Evolutionary conservation across 2,113 vertebrate species (phyloP).

Genomic region (Platysteira castanea): DNA sequence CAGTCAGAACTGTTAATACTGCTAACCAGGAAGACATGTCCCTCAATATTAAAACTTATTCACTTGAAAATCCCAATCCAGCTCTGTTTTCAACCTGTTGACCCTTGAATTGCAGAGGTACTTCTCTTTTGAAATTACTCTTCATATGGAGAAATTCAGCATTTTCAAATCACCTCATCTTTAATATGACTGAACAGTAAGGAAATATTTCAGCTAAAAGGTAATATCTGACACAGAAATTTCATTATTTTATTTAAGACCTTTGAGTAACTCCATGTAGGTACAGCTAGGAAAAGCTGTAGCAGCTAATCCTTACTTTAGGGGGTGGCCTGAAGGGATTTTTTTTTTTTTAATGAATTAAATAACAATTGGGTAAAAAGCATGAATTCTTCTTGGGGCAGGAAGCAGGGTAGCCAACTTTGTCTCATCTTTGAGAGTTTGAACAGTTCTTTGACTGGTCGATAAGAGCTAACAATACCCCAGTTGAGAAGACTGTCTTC

Average conservation of each 20-base stretch:
- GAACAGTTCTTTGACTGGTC: background rate
- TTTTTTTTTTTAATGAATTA: background rate
- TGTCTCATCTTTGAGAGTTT: background rate
- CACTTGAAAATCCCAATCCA: background rate
- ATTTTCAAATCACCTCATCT: background rate
- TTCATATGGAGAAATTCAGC: background rate
- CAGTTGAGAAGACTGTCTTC: rapidly evolving
- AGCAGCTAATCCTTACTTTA: background rate
- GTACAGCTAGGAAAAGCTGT: background rate
- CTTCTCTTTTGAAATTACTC: background rate
- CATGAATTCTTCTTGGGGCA: background rate
- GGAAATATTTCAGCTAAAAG: background rate
- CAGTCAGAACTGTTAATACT: background rate
- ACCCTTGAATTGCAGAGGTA: background rate
- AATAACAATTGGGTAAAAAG: background rate
- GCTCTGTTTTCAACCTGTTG: background rate
- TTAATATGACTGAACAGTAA: background rate
- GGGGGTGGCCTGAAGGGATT: background rate
- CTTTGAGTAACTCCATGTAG: background rate
- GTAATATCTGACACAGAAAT: background rate
- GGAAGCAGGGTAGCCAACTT: background rate
- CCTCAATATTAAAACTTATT: background rate
- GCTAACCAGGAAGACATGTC: background rate
- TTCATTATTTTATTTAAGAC: background rate
- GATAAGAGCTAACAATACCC: background rate